phyloP scores from a whole-genome alignment of 1,140 invertebrate species.

The Mercenaria mercenaria region DNA sequence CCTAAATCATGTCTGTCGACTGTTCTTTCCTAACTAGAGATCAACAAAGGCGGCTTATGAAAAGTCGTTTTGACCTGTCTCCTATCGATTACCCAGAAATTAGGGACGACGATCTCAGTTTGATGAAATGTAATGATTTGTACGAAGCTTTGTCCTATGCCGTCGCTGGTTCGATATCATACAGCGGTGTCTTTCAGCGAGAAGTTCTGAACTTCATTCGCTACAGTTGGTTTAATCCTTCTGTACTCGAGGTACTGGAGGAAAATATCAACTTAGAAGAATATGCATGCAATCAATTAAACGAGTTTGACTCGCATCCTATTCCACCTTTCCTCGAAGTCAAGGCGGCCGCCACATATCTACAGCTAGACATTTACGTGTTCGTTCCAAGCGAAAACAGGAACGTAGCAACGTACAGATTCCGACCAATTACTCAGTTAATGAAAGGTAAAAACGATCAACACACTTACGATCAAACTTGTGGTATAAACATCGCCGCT shows the following conservation, averaged over 20 bases:
- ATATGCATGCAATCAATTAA: not conserved
- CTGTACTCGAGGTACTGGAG: not conserved
- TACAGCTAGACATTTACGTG: not conserved
- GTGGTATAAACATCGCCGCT: not conserved
- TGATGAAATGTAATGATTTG: not conserved
- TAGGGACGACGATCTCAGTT: not conserved
- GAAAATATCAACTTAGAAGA: not conserved
- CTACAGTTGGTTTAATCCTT: not conserved
- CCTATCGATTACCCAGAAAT: not conserved
- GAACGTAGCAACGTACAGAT: not conserved
- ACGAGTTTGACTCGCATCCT: not conserved
- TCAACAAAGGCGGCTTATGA: not conserved
- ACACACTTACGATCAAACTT: not conserved
- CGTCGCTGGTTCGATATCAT: not conserved
- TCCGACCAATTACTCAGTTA: not conserved
- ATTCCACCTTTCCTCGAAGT: constrained; percentile 1
- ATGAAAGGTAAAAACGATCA: not conserved
- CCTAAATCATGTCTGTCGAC: too few relatives aligned
- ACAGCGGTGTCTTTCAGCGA: not conserved
- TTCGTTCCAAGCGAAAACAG: not conserved
- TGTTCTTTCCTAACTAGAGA: not conserved
- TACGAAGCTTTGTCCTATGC: constrained; percentile 34
- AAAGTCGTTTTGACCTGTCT: not conserved
- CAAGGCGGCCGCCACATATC: constrained; percentile 14
- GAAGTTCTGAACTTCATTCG: not conserved